A percentile compares a stretch with the other conserved stretches of the same genome.
These are phyloP conservation scores for Tipula vernalis DNA, from an alignment of 2,888 invertebrate genomes.

Conservation along the genomic window DNA sequence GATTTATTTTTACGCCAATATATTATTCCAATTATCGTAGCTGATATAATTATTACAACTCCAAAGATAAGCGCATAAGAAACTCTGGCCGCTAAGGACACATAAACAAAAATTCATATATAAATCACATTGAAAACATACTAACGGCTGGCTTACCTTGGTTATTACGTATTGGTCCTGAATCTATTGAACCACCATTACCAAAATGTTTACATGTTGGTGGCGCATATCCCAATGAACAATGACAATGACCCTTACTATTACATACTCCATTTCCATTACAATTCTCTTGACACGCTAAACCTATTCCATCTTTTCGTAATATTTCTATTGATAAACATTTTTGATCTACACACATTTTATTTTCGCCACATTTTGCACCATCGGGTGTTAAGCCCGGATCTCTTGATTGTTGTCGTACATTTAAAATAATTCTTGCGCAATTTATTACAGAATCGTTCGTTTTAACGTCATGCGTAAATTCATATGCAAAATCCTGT, in stretches of 20 bases:
- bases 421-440: constrained; percentile 80
- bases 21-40: constrained; percentile 57
- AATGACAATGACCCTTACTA: constrained; percentile 83
- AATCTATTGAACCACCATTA: constrained; percentile 78
- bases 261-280: constrained; percentile 83
- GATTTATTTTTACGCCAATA: constrained; percentile 56
- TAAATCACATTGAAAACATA: not conserved
- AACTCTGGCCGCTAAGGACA: constrained; percentile 56
- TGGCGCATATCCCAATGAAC: constrained; percentile 78
- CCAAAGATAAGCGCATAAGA: constrained; percentile 81
- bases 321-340: constrained; percentile 65
- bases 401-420: constrained; percentile 81
- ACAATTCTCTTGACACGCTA: constrained; percentile 65
- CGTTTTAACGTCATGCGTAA: constrained; percentile 60
- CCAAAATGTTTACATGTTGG: constrained; percentile 78
- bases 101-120: constrained; percentile 42
- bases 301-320: constrained; percentile 38
- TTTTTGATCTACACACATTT: constrained; percentile 87
- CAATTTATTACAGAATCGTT: constrained; percentile 73
- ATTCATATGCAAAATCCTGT: constrained; percentile 63
- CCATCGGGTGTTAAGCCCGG: constrained; percentile 95
- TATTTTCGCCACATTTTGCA: constrained; percentile 31
- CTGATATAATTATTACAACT: constrained; percentile 59
- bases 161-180: constrained; percentile 80
- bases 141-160: constrained; percentile 44